These are phyloP conservation scores for Drosophila paucipuncta DNA, from an alignment of 2,888 invertebrate species.

Conservation along the genomic window DNA sequence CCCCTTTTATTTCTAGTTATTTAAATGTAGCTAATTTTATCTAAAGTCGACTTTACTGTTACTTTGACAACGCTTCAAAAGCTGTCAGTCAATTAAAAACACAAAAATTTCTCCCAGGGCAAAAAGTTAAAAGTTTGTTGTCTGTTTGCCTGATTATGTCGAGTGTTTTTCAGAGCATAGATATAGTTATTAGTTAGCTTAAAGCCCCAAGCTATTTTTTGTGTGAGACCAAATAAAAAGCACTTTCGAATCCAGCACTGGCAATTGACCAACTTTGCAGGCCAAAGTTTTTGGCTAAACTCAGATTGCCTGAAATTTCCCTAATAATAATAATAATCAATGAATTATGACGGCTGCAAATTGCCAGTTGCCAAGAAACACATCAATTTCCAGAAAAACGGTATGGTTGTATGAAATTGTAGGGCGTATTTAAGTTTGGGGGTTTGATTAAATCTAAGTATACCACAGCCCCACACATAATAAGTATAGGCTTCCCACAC, in stretches of 20 bases:
- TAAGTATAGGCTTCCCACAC: constrained; percentile 27
- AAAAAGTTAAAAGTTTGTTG: constrained; percentile 51
- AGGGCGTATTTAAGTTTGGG: constrained; percentile 5
- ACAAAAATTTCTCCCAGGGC: constrained; percentile 50
- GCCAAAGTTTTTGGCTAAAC: constrained; percentile 38
- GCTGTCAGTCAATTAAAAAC: constrained; percentile 24
- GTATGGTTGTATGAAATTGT: constrained; percentile 44
- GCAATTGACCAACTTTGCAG: constrained; percentile 45
- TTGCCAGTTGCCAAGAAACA: constrained; percentile 55
- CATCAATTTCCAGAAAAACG: constrained; percentile 69
- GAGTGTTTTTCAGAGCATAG: constrained; percentile 31
- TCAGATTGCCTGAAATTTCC: constrained; percentile 44
- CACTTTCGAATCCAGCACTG: constrained; percentile 20
- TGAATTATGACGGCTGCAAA: constrained; percentile 71
- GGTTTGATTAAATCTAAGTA: neutral
- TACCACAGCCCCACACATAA: constrained; percentile 9
- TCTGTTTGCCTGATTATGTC: constrained; percentile 62
- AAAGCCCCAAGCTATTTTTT: constrained; percentile 46
- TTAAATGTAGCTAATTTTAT: constrained; percentile 50
- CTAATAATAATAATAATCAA: constrained; percentile 63
- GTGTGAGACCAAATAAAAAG: constrained; percentile 38
- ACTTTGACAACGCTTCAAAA: constrained; percentile 27
- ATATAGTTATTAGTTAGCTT: constrained; percentile 49
- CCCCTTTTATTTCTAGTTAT: constrained; percentile 1
- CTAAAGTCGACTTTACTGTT: constrained; percentile 23